Base-by-base conservation (phyloP, 2,888 invertebrate genomes). In the Himalopsyche japonica region DNA sequence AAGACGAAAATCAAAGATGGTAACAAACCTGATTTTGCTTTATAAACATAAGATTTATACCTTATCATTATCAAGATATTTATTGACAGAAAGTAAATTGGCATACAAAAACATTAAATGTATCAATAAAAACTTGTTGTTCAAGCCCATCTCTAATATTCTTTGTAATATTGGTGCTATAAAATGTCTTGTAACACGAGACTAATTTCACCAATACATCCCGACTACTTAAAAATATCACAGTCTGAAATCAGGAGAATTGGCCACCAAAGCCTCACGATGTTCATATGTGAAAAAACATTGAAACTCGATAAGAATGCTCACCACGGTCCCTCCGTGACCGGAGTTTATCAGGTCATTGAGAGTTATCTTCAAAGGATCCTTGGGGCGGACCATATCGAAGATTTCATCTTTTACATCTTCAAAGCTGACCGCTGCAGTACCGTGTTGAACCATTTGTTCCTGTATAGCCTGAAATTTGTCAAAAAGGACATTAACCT, bases 201-300 rank as follows among this genome's bases (percentile, higher is more conserved):
- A n/a, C n/a, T n/a, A n/a, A n/a, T n/a, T n/a, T n/a, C n/a, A n/a
- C n/a, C n/a, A n/a, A n/a, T n/a, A n/a, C n/a, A 3, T 43, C 37
- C 15, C 7, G 15, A 43, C 43, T 43, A 43, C 15, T 43, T 4
- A 15, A 20, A 57, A 57, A 20, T 57, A 57, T 78, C 78, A 79
- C 27, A 79, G 48, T 79, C 79, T 79, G 27, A 32, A 48, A 20
- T 79, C 79, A 15, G 85, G 80, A 18, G 91, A 93, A 34, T 95
- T 95, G 1, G 94, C 94, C 0, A 95, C 94, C 88, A 95, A 92
- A 0, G 95, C 94, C 92, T 98, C 98, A 87, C 98, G 93, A 90
- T 98, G 98, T 92, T 99, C 99, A 89, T 99, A 98, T 0, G 97
- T 97, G 97, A 97, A 98, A 93, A 99, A 99, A 80, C 98, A 98